Evolutionary conservation across 1,140 invertebrate species (phyloP).

Genomic region (Araneus ventricosus): DNA sequence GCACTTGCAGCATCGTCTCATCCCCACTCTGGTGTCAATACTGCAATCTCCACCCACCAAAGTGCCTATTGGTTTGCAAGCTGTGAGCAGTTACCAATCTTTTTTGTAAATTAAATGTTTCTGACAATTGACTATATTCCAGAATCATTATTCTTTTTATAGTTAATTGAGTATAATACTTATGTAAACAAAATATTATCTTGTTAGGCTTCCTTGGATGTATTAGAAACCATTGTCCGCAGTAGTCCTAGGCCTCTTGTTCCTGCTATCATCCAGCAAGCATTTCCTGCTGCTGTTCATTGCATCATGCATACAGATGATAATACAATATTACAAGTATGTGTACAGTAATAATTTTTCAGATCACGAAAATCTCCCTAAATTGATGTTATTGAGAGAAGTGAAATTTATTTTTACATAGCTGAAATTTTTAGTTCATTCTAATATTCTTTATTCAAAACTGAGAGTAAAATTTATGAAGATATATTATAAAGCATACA

Average conservation of each 20-base stretch:
- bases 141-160: too few species aligned
- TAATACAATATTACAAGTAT: slow-evolving; percentile 84
- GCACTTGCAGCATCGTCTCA: slow-evolving; percentile 85
- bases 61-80: slow-evolving; percentile 80
- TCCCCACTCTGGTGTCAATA: slow-evolving; percentile 87
- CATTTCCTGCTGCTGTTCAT: slow-evolving; percentile 85
- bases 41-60: slow-evolving; percentile 81
- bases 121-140: too few species aligned
- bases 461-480: too few species aligned
- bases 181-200: too few species aligned
- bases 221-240: slow-evolving; percentile 84
- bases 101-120: slow-evolving; percentile 2
- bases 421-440: too few species aligned
- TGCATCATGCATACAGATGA: slow-evolving; percentile 85
- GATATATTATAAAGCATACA: too few species aligned
- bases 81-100: slow-evolving; percentile 77
- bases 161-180: too few species aligned
- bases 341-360: neutral
- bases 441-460: too few species aligned
- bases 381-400: neutral
- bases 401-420: neutral
- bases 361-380: neutral
- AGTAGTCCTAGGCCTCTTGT: slow-evolving; percentile 84
- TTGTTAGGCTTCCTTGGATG: slow-evolving; percentile 83
- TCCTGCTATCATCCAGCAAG: slow-evolving; percentile 82